These are phyloP conservation scores for Luperina nickerlii DNA, from an alignment of 2,888 invertebrate species.

Conservation along the genomic window DNA sequence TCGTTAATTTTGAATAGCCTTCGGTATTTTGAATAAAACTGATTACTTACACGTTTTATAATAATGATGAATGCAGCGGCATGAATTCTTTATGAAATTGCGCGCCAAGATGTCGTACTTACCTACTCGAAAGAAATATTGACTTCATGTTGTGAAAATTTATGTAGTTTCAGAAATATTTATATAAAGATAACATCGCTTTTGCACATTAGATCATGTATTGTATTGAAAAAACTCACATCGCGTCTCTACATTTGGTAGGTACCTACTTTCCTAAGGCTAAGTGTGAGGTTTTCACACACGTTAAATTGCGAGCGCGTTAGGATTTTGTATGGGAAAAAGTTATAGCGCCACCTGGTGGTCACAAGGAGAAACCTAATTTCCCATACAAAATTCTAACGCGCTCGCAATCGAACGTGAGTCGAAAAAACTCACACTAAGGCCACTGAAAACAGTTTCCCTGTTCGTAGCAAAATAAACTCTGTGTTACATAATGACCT, in stretches of 20 bases:
- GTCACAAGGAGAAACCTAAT: too few relatives aligned
- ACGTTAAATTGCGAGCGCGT: too few relatives aligned
- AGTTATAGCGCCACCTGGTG: too few relatives aligned
- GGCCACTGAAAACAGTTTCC: background rate
- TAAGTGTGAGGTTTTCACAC: too few relatives aligned
- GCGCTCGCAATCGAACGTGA: too few relatives aligned
- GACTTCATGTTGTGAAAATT: background rate
- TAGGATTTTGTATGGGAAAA: too few relatives aligned
- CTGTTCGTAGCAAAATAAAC: background rate
- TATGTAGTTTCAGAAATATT: background rate
- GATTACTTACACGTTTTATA: constrained; percentile 54
- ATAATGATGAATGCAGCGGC: constrained; percentile 49
- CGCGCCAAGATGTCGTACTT: background rate
- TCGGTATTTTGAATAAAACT: constrained; percentile 57
- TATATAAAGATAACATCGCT: background rate
- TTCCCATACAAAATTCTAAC: too few relatives aligned
- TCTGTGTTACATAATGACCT: background rate
- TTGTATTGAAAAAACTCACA: too few relatives aligned
- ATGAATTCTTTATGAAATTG: constrained; percentile 25
- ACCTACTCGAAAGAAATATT: background rate
- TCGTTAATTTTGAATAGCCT: constrained; percentile 63
- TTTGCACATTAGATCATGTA: background rate
- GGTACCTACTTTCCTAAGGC: background rate
- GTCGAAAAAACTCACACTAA: too few relatives aligned
- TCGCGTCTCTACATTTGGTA: background rate